Conservation (phyloP, 2,797 vertebrate species). For the Sarcoramphus papa region DNA sequence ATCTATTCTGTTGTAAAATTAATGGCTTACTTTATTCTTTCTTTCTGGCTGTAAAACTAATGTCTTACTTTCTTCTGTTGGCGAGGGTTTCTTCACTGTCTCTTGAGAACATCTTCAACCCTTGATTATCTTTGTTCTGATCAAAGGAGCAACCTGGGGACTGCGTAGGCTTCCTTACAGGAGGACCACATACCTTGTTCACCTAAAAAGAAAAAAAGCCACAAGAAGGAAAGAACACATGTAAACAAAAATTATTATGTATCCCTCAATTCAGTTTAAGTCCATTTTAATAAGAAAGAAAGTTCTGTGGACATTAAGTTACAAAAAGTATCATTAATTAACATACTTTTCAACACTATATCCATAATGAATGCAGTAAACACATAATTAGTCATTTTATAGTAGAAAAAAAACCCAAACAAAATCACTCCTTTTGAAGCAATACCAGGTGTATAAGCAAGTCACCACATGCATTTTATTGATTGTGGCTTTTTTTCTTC, state of each 20-base stretch:
- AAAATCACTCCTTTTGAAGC: not conserved
- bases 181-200: slow-evolving; percentile 78
- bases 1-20: slow-evolving; percentile 58
- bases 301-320: not conserved
- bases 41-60: slow-evolving; percentile 72
- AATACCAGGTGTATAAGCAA: not conserved
- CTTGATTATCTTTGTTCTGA: slow-evolving; percentile 71
- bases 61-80: slow-evolving; percentile 82
- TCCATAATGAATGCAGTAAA: not conserved
- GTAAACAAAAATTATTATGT: not conserved
- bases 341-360: not conserved
- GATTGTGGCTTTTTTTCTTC: not conserved
- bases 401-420: not conserved
- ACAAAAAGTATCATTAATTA: not conserved
- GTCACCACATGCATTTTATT: not conserved
- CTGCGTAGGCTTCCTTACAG: slow-evolving; percentile 66
- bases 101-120: slow-evolving; percentile 68
- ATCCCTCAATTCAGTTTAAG: not conserved
- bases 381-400: not conserved
- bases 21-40: slow-evolving; percentile 67
- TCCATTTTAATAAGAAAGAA: not conserved
- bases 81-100: slow-evolving; percentile 72
- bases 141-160: slow-evolving; percentile 69
- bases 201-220: slow-evolving; percentile 72
- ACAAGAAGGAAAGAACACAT: not conserved